Evolutionary conservation across 2,888 invertebrate species (phyloP).

Genomic region (Dione vanillae): DNA sequence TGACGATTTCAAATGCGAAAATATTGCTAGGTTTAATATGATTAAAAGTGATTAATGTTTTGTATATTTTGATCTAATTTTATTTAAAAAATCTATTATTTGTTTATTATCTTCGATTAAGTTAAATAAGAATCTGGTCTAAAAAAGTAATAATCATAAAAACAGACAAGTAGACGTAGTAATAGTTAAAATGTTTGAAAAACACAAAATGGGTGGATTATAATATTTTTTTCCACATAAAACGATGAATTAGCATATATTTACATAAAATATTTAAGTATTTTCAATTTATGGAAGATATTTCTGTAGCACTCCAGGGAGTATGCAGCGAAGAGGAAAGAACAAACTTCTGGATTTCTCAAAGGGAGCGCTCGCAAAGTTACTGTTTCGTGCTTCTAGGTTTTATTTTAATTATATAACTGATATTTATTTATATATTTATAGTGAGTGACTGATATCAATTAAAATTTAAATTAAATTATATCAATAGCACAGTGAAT

Average conservation of each 20-base stretch:
- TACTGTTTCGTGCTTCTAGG: background rate
- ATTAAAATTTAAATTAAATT: too few relatives aligned
- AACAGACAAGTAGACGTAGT: too few relatives aligned
- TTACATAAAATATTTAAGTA: too few relatives aligned
- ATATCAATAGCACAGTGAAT: background rate
- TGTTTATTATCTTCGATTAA: background rate
- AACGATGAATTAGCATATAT: too few relatives aligned
- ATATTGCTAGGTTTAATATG: background rate
- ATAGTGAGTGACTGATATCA: too few relatives aligned
- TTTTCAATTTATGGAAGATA: background rate
- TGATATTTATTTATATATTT: too few relatives aligned
- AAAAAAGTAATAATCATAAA: too few relatives aligned
- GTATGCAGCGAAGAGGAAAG: background rate
- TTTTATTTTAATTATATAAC: background rate
- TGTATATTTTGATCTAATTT: background rate
- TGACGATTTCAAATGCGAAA: conserved; percentile 3
- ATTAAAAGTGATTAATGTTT: background rate
- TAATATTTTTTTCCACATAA: too few relatives aligned
- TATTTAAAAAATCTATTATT: background rate
- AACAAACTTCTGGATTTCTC: background rate
- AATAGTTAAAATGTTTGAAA: too few relatives aligned
- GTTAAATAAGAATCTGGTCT: too few relatives aligned
- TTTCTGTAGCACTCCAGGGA: background rate
- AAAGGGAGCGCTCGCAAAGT: background rate
- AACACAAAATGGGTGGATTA: too few relatives aligned